phyloP scores from a whole-genome alignment of 2,888 invertebrate species.

The Parnassius glacialis region DNA sequence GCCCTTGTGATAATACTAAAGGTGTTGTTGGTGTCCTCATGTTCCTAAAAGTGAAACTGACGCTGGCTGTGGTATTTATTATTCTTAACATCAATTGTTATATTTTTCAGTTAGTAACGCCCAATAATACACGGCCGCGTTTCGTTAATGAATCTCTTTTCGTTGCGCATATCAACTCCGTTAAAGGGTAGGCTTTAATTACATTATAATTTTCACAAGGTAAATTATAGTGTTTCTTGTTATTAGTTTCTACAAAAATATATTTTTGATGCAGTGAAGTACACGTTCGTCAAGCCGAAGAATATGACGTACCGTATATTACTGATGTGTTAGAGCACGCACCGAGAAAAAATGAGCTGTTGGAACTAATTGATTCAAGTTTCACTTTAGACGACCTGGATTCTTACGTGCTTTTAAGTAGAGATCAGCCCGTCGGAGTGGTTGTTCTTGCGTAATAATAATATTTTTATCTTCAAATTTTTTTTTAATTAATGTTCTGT shows the following conservation, averaged over 20 bases:
- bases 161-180: slow-evolving; percentile 68
- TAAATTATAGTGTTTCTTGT: slow-evolving; percentile 1
- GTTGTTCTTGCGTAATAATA: slow-evolving; percentile 65
- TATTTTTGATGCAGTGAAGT: slow-evolving; percentile 43
- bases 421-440: slow-evolving; percentile 71
- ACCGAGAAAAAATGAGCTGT: slow-evolving; percentile 41
- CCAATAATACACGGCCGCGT: slow-evolving; percentile 44
- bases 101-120: slow-evolving; percentile 63
- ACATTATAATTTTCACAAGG: neutral
- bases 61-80: too few species aligned
- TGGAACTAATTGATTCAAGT: slow-evolving; percentile 51
- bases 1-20: too few species aligned
- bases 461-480: neutral
- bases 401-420: slow-evolving; percentile 55
- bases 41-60: too few species aligned
- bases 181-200: slow-evolving; percentile 59
- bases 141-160: slow-evolving; percentile 61
- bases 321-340: slow-evolving; percentile 51
- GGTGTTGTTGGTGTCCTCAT: too few species aligned
- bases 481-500: neutral
- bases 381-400: slow-evolving; percentile 43
- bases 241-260: neutral
- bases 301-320: slow-evolving; percentile 45
- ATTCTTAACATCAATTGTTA: neutral
- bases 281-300: slow-evolving; percentile 56